Evolutionary conservation across 1,140 invertebrate genomes (phyloP).

Genomic region (Ctenoplectra terminalis): DNA sequence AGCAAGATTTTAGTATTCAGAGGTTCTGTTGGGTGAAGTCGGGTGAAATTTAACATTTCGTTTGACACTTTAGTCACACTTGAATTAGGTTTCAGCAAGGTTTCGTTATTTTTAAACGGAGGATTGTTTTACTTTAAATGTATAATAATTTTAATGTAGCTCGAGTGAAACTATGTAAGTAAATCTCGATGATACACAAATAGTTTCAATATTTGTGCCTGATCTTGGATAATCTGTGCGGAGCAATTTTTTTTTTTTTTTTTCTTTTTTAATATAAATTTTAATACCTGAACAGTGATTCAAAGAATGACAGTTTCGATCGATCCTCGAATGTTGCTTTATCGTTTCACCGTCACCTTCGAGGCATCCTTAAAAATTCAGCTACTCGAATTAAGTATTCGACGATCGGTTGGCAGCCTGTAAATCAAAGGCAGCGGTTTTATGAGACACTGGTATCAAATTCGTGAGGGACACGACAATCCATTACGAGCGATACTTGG

Average conservation of each 20-base stretch:
- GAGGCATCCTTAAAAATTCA: background rate
- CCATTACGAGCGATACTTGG: background rate
- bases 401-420: background rate
- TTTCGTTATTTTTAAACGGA: no score
- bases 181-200: background rate
- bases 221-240: no score
- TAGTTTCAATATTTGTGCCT: background rate
- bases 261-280: background rate
- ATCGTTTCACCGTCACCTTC: background rate
- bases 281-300: background rate
- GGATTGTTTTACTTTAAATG: no score
- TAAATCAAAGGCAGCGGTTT: background rate
- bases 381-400: background rate
- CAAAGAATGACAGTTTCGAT: background rate
- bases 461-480: background rate
- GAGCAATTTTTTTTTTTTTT: no score
- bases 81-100: no score
- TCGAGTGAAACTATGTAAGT: no score
- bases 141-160: background rate
- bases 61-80: no score
- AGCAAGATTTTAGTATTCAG: no score
- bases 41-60: no score
- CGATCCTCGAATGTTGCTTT: background rate
- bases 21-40: no score
- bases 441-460: background rate